These are phyloP conservation scores for Cavia porcellus DNA, from an alignment of 2,113 vertebrate genomes.

Conservation along the genomic window DNA sequence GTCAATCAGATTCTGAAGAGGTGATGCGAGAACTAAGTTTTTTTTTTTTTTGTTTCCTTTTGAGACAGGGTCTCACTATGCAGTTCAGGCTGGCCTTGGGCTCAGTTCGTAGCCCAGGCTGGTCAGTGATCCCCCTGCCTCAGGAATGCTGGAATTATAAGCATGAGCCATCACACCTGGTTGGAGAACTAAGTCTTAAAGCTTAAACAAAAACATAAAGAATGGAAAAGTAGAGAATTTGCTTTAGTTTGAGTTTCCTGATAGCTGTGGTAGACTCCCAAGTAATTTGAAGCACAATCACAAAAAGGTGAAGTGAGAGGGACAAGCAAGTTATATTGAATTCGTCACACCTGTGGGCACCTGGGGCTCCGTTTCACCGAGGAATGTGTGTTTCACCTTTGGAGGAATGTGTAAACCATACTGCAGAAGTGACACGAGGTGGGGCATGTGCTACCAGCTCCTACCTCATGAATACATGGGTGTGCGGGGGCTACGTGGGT, in stretches of 20 bases:
- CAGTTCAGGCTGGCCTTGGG: no score
- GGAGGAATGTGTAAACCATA: not conserved
- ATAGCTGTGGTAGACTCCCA: not conserved
- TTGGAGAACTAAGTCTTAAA: slow-evolving; percentile 33
- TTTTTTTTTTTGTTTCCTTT: no score
- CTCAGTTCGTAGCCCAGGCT: no score
- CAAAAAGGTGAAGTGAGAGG: not conserved
- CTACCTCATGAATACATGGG: not conserved
- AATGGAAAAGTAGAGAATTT: not conserved
- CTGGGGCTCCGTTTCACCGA: not conserved
- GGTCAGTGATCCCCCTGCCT: no score
- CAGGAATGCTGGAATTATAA: no score
- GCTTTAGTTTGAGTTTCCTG: not conserved
- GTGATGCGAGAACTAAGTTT: not conserved
- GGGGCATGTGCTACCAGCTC: not conserved
- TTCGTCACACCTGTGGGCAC: not conserved
- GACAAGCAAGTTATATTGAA: not conserved
- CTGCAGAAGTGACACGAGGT: not conserved
- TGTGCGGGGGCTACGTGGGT: not conserved
- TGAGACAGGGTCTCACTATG: no score
- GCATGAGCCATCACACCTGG: no score
- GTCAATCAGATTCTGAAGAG: slow-evolving; percentile 1
- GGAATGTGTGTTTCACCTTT: not conserved
- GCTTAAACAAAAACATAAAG: slow-evolving; percentile 7
- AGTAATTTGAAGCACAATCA: not conserved